Conservation (phyloP, 2,113 vertebrate genomes). For the Caretta caretta region DNA sequence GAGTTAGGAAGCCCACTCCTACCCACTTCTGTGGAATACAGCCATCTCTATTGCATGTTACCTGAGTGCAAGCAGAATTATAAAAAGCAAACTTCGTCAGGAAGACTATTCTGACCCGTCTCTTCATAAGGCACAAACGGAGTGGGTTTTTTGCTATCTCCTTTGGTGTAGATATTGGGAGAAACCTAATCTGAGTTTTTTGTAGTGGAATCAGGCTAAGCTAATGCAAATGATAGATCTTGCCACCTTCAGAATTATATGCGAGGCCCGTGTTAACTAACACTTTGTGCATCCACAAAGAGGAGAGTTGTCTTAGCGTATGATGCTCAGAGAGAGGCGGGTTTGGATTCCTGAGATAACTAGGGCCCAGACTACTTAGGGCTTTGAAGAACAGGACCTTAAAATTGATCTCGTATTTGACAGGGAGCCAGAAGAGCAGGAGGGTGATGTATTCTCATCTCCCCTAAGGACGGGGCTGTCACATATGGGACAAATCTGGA, state of each 20-base stretch:
- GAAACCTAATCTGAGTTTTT: not conserved
- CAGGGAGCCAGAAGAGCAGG: rapidly evolving
- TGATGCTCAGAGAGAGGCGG: not conserved
- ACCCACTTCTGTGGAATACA: not conserved
- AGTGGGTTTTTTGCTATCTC: not conserved
- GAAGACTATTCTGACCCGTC: not conserved
- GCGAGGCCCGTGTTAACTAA: too few species aligned
- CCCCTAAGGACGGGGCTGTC: not conserved
- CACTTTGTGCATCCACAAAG: not conserved
- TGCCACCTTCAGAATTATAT: too few species aligned
- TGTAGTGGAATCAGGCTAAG: not conserved
- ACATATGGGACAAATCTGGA: not conserved
- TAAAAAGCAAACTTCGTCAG: not conserved
- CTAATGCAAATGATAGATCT: too few species aligned
- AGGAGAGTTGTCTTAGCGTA: rapidly evolving
- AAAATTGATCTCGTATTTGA: rapidly evolving
- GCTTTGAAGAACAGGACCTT: rapidly evolving
- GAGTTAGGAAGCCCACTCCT: not conserved
- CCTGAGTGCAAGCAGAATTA: not conserved
- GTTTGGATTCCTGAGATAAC: not conserved
- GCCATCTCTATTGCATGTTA: too few species aligned
- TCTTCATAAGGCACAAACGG: not conserved
- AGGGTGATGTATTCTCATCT: not conserved
- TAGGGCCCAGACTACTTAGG: rapidly evolving
- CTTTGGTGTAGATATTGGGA: not conserved